Evolutionary conservation across 2,888 invertebrate species (phyloP).

Genomic region (Amiota mariae): DNA sequence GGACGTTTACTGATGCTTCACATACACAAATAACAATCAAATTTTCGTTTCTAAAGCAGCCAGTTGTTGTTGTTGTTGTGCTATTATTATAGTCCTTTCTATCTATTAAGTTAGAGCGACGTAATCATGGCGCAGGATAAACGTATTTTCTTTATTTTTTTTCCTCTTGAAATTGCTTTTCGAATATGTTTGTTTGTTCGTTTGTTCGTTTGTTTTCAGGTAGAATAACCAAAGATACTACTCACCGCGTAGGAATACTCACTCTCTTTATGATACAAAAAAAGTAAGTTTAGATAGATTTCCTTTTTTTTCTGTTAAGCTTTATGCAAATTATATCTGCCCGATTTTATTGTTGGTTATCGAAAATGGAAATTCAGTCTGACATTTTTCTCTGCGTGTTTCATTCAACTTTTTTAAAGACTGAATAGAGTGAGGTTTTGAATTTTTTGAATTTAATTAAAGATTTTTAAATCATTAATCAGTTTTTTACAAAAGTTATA

Average conservation of each 20-base stretch:
- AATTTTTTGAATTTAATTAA: too few species aligned
- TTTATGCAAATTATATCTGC: not conserved
- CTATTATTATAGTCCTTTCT: not conserved
- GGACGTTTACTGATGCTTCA: constrained; percentile 17
- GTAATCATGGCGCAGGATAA: constrained; percentile 22
- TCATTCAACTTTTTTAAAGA: too few species aligned
- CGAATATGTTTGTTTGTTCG: constrained; percentile 11
- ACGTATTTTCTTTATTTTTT: constrained; percentile 14
- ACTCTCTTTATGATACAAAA: not conserved
- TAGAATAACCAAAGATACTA: not conserved
- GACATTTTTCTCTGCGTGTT: too few species aligned
- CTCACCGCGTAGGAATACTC: not conserved
- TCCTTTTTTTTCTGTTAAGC: not conserved
- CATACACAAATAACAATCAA: constrained; percentile 29
- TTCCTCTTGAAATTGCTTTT: constrained; percentile 14
- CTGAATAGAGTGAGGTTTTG: too few species aligned
- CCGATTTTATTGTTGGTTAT: not conserved
- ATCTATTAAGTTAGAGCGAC: not conserved
- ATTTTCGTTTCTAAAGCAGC: not conserved
- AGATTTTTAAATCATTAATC: too few species aligned
- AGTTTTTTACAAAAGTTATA: too few species aligned
- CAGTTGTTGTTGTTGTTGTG: not conserved
- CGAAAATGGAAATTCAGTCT: too few species aligned
- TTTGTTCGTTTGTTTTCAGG: too few species aligned
- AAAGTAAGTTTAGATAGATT: constrained; percentile 5